Evolutionary conservation across 2,797 vertebrate species (phyloP).

Genomic region (Oceanodroma leucorhoa): DNA sequence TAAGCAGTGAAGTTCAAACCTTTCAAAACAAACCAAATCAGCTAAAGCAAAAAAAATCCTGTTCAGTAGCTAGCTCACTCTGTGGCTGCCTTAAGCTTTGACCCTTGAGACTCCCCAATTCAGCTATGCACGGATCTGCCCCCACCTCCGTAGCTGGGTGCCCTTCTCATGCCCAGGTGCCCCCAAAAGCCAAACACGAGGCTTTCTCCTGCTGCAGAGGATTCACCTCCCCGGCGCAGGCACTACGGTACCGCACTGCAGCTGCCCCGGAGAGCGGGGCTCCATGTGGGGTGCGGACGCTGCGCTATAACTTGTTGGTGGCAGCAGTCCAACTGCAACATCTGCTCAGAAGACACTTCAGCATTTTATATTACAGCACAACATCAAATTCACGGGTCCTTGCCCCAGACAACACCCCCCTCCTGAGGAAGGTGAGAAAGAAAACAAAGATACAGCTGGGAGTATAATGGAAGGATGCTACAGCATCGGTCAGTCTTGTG

Average conservation of each 20-base stretch:
- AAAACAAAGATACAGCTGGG: background rate
- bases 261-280: accelerated
- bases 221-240: background rate
- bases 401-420: background rate
- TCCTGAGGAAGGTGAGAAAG: background rate
- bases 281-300: background rate
- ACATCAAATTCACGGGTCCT: background rate
- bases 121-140: background rate
- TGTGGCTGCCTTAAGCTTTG: background rate
- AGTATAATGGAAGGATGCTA: background rate
- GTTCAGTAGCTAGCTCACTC: background rate
- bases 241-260: accelerated
- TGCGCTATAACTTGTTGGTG: accelerated
- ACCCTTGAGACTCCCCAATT: background rate
- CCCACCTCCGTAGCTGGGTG: background rate
- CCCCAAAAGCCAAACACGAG: background rate
- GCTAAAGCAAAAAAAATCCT: background rate
- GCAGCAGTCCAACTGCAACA: background rate
- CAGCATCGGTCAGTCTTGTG: accelerated
- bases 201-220: background rate
- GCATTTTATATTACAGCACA: background rate
- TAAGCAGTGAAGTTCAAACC: background rate
- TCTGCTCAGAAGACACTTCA: background rate
- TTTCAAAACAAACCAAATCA: background rate
- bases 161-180: background rate